Conservation (phyloP, 2,888 invertebrate species). For the Caradrina kadenii region DNA sequence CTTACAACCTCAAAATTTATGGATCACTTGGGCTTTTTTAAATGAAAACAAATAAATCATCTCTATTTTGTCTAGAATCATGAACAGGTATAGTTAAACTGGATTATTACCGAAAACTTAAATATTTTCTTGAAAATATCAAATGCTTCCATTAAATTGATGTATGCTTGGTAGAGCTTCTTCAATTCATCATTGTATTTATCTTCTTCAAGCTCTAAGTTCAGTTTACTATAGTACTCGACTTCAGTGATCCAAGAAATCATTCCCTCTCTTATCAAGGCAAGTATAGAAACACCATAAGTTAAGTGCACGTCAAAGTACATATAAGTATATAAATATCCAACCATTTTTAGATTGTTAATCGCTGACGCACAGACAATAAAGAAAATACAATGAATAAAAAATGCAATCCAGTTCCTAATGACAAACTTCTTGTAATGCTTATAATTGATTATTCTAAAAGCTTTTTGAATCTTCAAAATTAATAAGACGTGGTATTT, state of each 20-base stretch:
- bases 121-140: constrained; percentile 11
- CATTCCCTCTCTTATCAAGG: constrained; percentile 5
- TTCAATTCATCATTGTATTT: background rate
- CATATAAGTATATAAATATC: background rate
- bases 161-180: constrained; percentile 13
- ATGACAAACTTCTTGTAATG: background rate
- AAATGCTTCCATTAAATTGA: constrained; percentile 6
- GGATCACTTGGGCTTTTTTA: too few relatives aligned
- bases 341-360: background rate
- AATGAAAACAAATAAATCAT: too few relatives aligned
- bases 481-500: constrained; percentile 4
- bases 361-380: background rate
- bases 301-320: constrained; percentile 3
- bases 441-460: background rate
- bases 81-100: background rate
- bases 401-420: constrained; percentile 1
- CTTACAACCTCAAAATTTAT: too few relatives aligned
- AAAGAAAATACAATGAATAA: background rate
- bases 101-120: constrained; percentile 1
- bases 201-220: constrained; percentile 3
- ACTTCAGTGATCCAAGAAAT: constrained; percentile 3
- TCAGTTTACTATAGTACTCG: background rate
- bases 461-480: constrained; percentile 18
- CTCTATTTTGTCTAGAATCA: too few relatives aligned
- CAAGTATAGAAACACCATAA: constrained; percentile 2